Evolutionary conservation across 2,888 invertebrate species (phyloP).

Genomic region (Ormyrus pomaceus): DNA sequence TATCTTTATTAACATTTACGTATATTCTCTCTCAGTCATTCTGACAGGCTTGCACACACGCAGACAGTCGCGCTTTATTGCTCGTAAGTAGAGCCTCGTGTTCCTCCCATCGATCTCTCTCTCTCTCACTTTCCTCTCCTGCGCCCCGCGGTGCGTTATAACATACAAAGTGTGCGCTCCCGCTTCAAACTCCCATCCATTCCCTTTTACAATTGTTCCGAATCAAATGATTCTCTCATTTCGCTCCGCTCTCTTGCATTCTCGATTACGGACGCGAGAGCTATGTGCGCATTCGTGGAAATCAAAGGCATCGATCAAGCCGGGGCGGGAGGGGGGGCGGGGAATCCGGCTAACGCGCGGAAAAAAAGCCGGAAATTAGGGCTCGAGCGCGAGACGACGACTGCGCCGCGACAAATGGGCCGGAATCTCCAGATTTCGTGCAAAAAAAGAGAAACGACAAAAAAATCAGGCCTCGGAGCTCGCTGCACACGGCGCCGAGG

Average conservation of each 20-base stretch:
- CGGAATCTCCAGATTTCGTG: no score
- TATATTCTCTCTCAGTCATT: neutral
- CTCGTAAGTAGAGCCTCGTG: conserved; percentile 17
- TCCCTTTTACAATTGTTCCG: conserved; percentile 29
- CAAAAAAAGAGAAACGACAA: no score
- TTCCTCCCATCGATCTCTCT: neutral
- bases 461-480: no score
- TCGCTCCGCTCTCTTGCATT: neutral
- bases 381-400: no score
- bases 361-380: no score
- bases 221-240: conserved; percentile 39
- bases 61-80: neutral
- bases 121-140: neutral
- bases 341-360: no score
- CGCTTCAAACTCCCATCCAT: neutral
- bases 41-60: no score
- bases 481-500: no score
- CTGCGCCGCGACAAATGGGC: no score
- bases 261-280: conserved; percentile 4
- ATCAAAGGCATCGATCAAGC: conserved; percentile 46
- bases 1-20: conserved; percentile 41
- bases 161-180: conserved; percentile 1
- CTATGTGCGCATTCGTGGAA: neutral
- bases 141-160: neutral
- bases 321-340: no score